A percentile compares a stretch with the other conserved stretches of the same genome.
Evolutionary conservation across 1,140 invertebrate genomes (phyloP).

Genomic region (Ditylenchus dipsaci): DNA sequence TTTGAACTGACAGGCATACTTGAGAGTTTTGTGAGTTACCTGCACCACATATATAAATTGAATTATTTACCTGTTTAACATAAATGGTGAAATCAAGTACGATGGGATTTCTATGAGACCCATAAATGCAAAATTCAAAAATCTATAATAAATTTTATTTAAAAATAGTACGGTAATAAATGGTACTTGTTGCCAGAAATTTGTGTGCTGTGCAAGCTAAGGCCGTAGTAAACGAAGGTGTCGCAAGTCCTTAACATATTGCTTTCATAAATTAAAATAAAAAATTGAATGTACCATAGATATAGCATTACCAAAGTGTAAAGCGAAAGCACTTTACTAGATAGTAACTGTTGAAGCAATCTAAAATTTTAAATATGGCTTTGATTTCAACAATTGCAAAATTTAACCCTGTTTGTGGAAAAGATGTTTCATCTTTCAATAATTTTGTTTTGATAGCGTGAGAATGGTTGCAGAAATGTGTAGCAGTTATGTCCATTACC

Average conservation of each 20-base stretch:
- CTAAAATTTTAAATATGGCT: neutral
- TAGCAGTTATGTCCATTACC: neutral
- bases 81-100: no score
- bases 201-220: constrained; percentile 55
- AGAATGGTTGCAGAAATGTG: constrained; percentile 14
- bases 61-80: no score
- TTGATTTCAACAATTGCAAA: neutral
- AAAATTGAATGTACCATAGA: constrained; percentile 28
- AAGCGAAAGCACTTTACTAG: constrained; percentile 5
- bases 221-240: constrained; percentile 59
- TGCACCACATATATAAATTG: no score
- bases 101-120: no score
- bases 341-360: neutral
- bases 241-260: constrained; percentile 20
- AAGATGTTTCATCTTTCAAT: neutral
- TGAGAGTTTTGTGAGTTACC: no score
- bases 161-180: no score
- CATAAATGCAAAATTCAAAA: constrained; percentile 57
- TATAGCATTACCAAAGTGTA: constrained; percentile 32
- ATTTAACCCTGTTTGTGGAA: neutral
- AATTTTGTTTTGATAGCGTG: constrained; percentile 17
- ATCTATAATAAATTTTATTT: no score
- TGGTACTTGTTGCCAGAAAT: constrained; percentile 57
- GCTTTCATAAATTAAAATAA: neutral
- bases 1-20: no score